Base-by-base conservation (phyloP, 2,113 vertebrate species). In the Scomber japonicus region DNA sequence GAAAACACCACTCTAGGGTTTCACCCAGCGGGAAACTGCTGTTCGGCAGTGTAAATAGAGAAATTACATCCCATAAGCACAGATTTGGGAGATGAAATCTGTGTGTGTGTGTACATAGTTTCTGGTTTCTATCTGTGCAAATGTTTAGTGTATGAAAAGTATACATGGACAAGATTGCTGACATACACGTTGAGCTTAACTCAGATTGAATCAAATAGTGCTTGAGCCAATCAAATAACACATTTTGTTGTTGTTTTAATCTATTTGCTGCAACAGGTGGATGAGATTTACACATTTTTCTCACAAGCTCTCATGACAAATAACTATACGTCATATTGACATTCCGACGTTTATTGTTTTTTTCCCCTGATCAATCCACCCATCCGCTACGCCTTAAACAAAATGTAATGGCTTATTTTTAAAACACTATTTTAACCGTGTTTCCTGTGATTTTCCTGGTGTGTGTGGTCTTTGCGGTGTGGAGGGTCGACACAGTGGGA, bases 1-100 rank as follows among this genome's bases (percentile, higher is more conserved):
- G 82, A 90, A 91, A 91, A 88, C 90, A 89, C 72, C 60, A 76
- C 77, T 79, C 80, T 66, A 61, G 75, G 82, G 82, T 80, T 82
- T 82, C 74, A 76, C 27, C 55, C 81, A 74, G 80, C 40, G 0
- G 87, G 83, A 67, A 80, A 81, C 76, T 76, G 63, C 68, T 56
- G 80, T 57, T 80, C 72, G 65, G 59, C 74, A 80, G 80, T 63
- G 63, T 80, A 83, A 90, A 91, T 78, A 85, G 62, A 76, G 67
- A 86, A 85, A 83, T 84, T 13, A 75, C 64, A 86, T 57, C 78
- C 78, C 13, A 11, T 24, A 35, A 49, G 68, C 71, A 67, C 64
- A 72, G 56, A 67, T 76, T 19, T 54, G 50, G 19, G 44, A 63
- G 80, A 87, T 73, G 54, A 78, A 69, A 77, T 84, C 68, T 54